Evolutionary conservation across 1,140 invertebrate genomes (phyloP).

Genomic region (Drosophila punjabiensis): DNA sequence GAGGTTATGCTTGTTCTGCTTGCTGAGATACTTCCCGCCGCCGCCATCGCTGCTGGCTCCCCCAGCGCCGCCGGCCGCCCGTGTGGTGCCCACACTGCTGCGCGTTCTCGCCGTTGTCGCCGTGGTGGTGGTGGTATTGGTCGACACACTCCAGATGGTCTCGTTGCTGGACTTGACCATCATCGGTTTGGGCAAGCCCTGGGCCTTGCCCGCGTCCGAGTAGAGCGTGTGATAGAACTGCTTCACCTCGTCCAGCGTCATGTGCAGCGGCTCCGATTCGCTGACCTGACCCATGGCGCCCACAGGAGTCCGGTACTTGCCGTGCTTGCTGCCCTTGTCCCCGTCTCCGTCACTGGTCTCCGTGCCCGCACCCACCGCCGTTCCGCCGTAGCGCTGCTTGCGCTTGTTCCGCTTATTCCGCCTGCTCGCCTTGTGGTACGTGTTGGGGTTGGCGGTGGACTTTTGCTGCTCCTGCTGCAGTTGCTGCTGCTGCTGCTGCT

Average conservation of each 20-base stretch:
- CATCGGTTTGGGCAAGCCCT: conserved; percentile 23
- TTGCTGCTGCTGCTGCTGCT: conserved; percentile 4
- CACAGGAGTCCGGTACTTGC: conserved; percentile 66
- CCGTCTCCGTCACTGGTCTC: conserved; percentile 68
- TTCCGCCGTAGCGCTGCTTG: conserved; percentile 67
- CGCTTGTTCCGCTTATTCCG: conserved; percentile 78
- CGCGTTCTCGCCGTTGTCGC: conserved; percentile 70
- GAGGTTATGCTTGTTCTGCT: conserved; percentile 72
- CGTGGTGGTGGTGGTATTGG: conserved; percentile 48
- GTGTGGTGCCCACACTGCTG: conserved; percentile 59
- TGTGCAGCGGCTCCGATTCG: conserved; percentile 90
- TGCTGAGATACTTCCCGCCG: conserved; percentile 76
- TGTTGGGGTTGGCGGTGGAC: conserved; percentile 3
- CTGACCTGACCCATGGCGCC: conserved; percentile 10
- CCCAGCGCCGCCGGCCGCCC: conserved; percentile 58
- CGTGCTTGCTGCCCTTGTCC: conserved; percentile 60
- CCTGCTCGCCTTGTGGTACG: conserved; percentile 69
- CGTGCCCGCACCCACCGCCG: conserved; percentile 39
- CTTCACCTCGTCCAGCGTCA: conserved; percentile 94
- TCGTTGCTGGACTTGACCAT: conserved; percentile 77
- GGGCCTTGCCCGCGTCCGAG: conserved; percentile 86
- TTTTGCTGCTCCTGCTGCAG: conserved; percentile 45
- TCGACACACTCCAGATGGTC: conserved; percentile 75
- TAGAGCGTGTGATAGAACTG: conserved; percentile 92
- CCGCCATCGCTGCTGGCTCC: conserved; percentile 84